Conservation (phyloP, 2,797 vertebrate genomes). For the Falco novaeseelandiae region DNA sequence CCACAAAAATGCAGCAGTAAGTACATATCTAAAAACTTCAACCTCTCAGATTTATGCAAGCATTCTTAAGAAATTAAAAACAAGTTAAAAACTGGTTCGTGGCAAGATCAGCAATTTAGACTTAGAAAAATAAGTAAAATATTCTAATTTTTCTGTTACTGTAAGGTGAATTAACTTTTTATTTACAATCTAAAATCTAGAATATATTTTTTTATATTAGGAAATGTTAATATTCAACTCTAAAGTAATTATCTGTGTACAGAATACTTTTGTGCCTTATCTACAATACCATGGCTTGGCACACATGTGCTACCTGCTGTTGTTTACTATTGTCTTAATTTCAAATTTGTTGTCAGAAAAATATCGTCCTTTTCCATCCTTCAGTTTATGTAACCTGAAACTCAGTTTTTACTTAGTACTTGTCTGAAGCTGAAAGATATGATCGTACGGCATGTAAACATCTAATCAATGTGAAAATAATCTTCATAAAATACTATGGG, state of each 20-base stretch:
- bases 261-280: background rate
- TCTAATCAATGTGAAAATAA: background rate
- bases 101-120: background rate
- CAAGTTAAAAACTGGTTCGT: background rate
- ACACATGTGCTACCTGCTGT: background rate
- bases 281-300: background rate
- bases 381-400: background rate
- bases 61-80: background rate
- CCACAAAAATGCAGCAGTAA: background rate
- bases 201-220: background rate
- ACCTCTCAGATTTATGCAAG: background rate
- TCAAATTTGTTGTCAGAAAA: constrained; percentile 2
- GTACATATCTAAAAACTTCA: background rate
- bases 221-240: background rate
- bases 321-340: constrained; percentile 15
- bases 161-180: background rate
- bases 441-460: background rate
- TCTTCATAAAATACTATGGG: background rate
- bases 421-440: background rate
- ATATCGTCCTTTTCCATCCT: constrained; percentile 8
- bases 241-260: background rate
- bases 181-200: background rate
- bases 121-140: background rate
- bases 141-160: background rate
- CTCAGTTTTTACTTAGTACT: background rate